Base-by-base conservation (phyloP, 1,140 invertebrate species). In the Oryctes rhinoceros region DNA sequence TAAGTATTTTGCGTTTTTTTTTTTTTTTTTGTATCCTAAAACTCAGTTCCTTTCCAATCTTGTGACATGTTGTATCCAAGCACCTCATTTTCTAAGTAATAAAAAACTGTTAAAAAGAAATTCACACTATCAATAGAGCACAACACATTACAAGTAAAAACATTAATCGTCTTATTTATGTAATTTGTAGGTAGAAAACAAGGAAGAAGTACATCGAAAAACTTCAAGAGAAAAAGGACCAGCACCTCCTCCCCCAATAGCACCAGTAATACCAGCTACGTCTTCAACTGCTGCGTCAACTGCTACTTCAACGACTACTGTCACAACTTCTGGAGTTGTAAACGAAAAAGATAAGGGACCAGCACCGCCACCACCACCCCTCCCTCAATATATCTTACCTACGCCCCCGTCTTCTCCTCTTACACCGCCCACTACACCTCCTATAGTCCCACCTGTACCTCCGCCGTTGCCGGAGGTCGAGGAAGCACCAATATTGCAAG, bases 181-280 rank as follows among this genome's bases (percentile, higher is more conserved):
- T 81, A 78, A 79, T 10, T 82, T 59, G 18, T 3, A 91, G 90
- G 88, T 89, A 80, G 88, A 90, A 78, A 92, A 92, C 87, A 92
- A 92, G 87, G 86, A 87, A 78, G 86, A 87, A 77, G 76, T 78
- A 24, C 81, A 84, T 76, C 80, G 86, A 30, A 84, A 84, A 84
- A 86, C 83, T 9, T 87, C 86, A 11, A 83, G 86, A 30, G 92
- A 94, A 82, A 94, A 94, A 86, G 92, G 93, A 65, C 93, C 92
- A 78, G 93, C 93, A 65, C 93, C 93, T 3, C 90, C 90, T 39
- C 93, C 87, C 80, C 88, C 87, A 83, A 86, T 87, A 84, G 20
- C 65, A 37, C 88, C 86, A 84, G 88, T 85, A 79, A 76, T 87
- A 5, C 79, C 71, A 75, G 47, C 39, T 39, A 37, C 65, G n/a